These are phyloP conservation scores for Euphonia xanthogaster DNA, from an alignment of 2,797 vertebrate genomes.

Conservation along the genomic window DNA sequence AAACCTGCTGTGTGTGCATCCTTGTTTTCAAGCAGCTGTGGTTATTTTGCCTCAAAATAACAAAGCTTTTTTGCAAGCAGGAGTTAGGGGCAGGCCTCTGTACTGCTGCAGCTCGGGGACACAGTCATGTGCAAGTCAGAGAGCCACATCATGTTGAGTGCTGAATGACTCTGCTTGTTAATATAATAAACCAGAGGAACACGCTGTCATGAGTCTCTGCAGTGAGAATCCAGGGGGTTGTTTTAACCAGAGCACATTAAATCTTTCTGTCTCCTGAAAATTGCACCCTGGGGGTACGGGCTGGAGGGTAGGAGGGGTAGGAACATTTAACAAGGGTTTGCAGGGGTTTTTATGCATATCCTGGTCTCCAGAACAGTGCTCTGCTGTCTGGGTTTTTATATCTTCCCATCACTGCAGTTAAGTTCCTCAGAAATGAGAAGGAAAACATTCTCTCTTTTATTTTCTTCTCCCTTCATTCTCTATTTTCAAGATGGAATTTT, in stretches of 20 bases:
- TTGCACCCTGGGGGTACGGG: not conserved
- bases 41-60: not conserved
- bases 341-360: not conserved
- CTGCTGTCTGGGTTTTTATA: slow-evolving; percentile 18
- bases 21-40: not conserved
- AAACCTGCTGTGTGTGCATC: not conserved
- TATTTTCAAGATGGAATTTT: not conserved
- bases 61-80: not conserved
- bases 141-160: slow-evolving; percentile 12
- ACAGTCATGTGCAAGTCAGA: not conserved
- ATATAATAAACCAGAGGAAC: slow-evolving; percentile 54
- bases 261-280: slow-evolving; percentile 38
- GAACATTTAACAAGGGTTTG: slow-evolving; percentile 11
- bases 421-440: not conserved
- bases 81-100: not conserved
- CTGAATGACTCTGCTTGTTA: slow-evolving; percentile 50
- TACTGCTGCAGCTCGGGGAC: not conserved
- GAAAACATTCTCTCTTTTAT: not conserved
- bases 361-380: not conserved
- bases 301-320: not conserved
- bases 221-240: not conserved
- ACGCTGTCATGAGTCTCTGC: not conserved
- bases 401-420: not conserved
- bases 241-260: slow-evolving; percentile 4
- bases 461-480: not conserved